These are phyloP conservation scores for Halocynthia roretzi DNA, from an alignment of 23 tunicate species.

Conservation along the genomic window DNA sequence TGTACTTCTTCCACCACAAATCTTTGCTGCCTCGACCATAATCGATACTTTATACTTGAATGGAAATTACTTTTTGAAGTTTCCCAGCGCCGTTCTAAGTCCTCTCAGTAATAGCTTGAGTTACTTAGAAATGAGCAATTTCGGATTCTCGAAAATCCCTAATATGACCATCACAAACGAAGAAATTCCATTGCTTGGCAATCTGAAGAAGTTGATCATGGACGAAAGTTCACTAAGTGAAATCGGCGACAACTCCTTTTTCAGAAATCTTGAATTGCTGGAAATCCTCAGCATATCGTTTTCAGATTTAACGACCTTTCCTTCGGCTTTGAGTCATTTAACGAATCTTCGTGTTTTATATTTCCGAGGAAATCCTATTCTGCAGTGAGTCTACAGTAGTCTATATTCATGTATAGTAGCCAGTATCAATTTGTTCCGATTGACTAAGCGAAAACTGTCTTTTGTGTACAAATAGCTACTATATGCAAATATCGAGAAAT, in stretches of 20 bases:
- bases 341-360: background rate
- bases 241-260: slow-evolving; percentile 8
- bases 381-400: too few species aligned
- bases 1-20: background rate
- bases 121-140: background rate
- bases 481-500: too few species aligned
- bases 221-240: background rate
- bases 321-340: slow-evolving; percentile 16
- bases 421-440: too few species aligned
- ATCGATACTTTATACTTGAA: background rate
- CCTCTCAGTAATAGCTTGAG: slow-evolving; percentile 1
- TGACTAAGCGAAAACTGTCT: too few species aligned
- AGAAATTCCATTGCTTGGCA: background rate
- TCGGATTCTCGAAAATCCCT: background rate
- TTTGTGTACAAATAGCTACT: too few species aligned
- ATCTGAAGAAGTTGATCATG: background rate
- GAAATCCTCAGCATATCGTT: background rate
- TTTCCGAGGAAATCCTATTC: slow-evolving; percentile 1
- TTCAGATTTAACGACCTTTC: background rate
- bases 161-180: background rate
- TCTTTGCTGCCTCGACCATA: background rate
- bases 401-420: too few species aligned
- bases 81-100: background rate
- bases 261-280: slow-evolving; percentile 1
- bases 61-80: background rate